Percentiles rank a stretch among this genome's conserved stretches.
Conservation (phyloP, 2,888 invertebrate genomes). For the Biston stratarius region DNA sequence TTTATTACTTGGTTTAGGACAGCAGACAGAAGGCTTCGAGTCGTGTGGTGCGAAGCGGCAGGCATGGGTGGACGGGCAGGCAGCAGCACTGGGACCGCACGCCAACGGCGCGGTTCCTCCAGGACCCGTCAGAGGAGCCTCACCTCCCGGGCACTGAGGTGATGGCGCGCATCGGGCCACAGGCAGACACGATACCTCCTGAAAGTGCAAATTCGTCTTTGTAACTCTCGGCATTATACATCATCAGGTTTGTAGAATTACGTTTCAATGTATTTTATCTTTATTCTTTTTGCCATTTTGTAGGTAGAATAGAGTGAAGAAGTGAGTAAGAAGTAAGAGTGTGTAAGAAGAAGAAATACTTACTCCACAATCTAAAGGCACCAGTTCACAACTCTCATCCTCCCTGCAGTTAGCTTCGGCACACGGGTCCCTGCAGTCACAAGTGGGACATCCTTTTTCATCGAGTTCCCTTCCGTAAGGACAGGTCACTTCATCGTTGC, state of each 20-base stretch:
- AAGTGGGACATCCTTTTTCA: conserved; percentile 90
- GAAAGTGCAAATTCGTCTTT: background rate
- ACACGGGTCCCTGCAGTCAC: conserved; percentile 92
- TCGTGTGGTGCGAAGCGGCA: conserved; percentile 94
- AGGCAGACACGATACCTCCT: conserved; percentile 90
- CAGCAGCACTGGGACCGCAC: conserved; percentile 92
- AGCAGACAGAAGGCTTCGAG: conserved; percentile 93
- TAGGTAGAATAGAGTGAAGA: too few relatives aligned
- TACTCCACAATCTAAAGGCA: conserved; percentile 80
- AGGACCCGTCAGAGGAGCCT: conserved; percentile 69
- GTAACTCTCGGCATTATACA: too few relatives aligned
- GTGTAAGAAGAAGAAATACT: conserved; percentile 3
- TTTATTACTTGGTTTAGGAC: conserved; percentile 92
- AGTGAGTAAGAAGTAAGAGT: too few relatives aligned
- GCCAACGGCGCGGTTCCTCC: conserved; percentile 84
- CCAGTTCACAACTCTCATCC: conserved; percentile 84
- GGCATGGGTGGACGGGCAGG: conserved; percentile 94
- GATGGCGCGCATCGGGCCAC: conserved; percentile 92
- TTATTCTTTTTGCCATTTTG: too few relatives aligned
- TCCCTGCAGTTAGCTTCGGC: conserved; percentile 89
- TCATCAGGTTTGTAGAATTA: too few relatives aligned
- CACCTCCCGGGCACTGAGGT: conserved; percentile 71
- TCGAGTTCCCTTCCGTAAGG: conserved; percentile 71
- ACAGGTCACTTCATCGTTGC: conserved; percentile 66
- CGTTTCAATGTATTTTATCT: too few relatives aligned